Evolutionary conservation across 2,797 vertebrate species (phyloP).

Genomic region (Macropodus opercularis): DNA sequence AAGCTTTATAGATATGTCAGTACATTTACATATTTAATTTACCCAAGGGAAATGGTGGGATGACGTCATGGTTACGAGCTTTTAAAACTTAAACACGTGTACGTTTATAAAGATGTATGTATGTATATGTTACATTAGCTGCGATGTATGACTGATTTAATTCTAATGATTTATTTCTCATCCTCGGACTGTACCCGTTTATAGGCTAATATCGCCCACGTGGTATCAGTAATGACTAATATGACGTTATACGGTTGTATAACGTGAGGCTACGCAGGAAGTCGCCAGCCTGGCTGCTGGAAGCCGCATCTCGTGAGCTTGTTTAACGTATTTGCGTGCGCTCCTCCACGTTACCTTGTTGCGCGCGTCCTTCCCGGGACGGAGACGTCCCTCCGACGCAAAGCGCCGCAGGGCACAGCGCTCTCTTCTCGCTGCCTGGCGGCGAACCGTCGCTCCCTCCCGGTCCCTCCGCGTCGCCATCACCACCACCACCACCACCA

Average conservation of each 20-base stretch:
- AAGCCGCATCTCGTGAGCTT: background rate
- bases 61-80: background rate
- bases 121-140: background rate
- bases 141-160: background rate
- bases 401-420: conserved; percentile 43
- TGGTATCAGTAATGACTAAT: conserved; percentile 22
- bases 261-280: conserved; percentile 37
- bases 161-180: background rate
- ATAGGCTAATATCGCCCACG: conserved; percentile 20
- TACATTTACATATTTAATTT: too few species aligned
- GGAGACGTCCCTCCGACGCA: conserved; percentile 51
- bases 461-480: conserved; percentile 1
- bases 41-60: too few species aligned
- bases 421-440: conserved; percentile 32
- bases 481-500: conserved; percentile 3
- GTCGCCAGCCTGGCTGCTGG: background rate
- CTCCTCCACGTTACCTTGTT: conserved; percentile 56
- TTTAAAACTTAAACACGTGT: too few species aligned
- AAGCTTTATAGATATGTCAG: too few species aligned
- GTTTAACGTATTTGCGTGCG: background rate
- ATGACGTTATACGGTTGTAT: conserved; percentile 46
- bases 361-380: conserved; percentile 30
- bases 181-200: background rate
- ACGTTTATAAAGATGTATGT: too few species aligned
- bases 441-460: conserved; percentile 1